Conservation (phyloP, 2,113 vertebrate genomes). For the Dinomys branickii region DNA sequence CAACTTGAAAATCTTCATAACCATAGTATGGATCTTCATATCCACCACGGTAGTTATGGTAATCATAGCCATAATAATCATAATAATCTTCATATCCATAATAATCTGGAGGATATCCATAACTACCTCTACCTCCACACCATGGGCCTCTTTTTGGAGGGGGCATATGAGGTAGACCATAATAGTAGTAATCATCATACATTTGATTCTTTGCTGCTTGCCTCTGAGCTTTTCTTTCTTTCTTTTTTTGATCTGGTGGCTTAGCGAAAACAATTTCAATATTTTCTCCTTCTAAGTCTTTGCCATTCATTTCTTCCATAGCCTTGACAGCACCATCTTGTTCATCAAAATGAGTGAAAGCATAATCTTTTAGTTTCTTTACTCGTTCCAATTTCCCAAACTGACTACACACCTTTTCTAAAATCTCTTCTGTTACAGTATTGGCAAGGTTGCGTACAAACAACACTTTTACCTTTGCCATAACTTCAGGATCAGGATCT, state of each 20-base stretch:
- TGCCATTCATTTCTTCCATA: conserved; percentile 98
- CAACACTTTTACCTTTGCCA: conserved; percentile 99
- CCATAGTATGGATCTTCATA: conserved; percentile 99
- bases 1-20: conserved; percentile 98
- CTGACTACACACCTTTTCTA: conserved; percentile 96
- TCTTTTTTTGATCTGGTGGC: conserved; percentile 98
- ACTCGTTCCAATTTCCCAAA: conserved; percentile 98
- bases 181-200: conserved; percentile 99
- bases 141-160: conserved; percentile 94
- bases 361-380: conserved; percentile 99
- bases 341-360: conserved; percentile 98
- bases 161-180: conserved; percentile 95
- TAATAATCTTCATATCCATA: conserved; percentile 99
- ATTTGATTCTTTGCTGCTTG: conserved; percentile 97
- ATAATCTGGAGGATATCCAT: conserved; percentile 97
- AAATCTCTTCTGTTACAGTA: conserved; percentile 96
- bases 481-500: conserved; percentile 98
- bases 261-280: conserved; percentile 99
- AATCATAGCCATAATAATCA: conserved; percentile 99
- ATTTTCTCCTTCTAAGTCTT: conserved; percentile 96
- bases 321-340: conserved; percentile 97
- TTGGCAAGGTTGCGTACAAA: conserved; percentile 98
- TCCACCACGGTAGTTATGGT: conserved; percentile 98
- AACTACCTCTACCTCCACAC: conserved; percentile 94
- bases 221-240: conserved; percentile 98